Conservation (phyloP, 2,888 invertebrate genomes). For the Drosophila paramelanica region DNA sequence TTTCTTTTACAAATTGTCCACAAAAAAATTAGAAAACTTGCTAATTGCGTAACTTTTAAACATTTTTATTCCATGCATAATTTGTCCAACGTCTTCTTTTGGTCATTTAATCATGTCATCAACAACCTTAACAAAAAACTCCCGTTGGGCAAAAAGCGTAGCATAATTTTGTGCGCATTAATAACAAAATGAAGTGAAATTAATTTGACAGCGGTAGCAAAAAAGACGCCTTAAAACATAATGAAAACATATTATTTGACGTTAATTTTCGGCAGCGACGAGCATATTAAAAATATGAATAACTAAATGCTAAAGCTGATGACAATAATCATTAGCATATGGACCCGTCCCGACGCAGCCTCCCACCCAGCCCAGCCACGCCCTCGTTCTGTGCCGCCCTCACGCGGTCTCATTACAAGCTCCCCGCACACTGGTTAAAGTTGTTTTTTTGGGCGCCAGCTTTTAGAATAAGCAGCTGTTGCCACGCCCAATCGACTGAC, state of each 20-base stretch:
- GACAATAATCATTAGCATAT: slow-evolving; percentile 76
- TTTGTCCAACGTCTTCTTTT: slow-evolving; percentile 33
- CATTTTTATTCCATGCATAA: slow-evolving; percentile 51
- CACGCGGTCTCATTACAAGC: slow-evolving; percentile 45
- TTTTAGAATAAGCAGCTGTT: slow-evolving; percentile 9
- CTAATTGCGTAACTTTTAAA: slow-evolving; percentile 56
- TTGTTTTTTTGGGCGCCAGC: slow-evolving; percentile 10
- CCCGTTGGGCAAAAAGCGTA: slow-evolving; percentile 29
- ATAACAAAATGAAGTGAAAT: slow-evolving; percentile 69
- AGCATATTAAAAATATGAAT: slow-evolving; percentile 66
- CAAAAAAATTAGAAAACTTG: slow-evolving; percentile 13
- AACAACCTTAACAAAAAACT: slow-evolving; percentile 20
- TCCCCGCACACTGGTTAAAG: slow-evolving; percentile 32
- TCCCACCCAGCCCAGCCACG: neutral
- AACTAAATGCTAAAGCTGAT: slow-evolving; percentile 61
- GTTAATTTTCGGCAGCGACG: slow-evolving; percentile 50
- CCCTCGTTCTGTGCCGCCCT: neutral
- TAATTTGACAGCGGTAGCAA: slow-evolving; percentile 54
- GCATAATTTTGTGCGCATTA: slow-evolving; percentile 66
- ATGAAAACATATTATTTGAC: slow-evolving; percentile 72
- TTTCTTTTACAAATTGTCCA: slow-evolving; percentile 5
- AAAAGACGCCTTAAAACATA: slow-evolving; percentile 44
- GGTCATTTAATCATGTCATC: slow-evolving; percentile 48
- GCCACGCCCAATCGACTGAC: slow-evolving; percentile 42
- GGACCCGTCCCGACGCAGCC: slow-evolving; percentile 15